Percentiles rank a stretch among this genome's conserved stretches.
Evolutionary conservation across 2,888 invertebrate genomes (phyloP).

Genomic region (Ferrisia virgata): DNA sequence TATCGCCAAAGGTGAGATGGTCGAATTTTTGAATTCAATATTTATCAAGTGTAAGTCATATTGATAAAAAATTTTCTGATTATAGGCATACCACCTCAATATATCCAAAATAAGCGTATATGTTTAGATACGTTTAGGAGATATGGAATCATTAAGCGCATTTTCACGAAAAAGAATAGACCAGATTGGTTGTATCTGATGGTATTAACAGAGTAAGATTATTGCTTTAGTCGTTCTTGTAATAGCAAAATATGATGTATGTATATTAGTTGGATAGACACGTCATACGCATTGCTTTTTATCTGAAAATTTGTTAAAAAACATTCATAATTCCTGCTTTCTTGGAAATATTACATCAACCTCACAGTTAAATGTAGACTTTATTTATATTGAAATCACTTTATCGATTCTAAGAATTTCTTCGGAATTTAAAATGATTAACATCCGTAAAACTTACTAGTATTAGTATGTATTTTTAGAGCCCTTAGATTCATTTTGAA

Average conservation of each 20-base stretch:
- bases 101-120: background rate
- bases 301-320: background rate
- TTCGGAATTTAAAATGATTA: too few relatives aligned
- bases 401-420: too few relatives aligned
- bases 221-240: background rate
- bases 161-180: slow-evolving; percentile 1
- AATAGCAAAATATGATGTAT: too few relatives aligned
- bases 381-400: too few relatives aligned
- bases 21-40: background rate
- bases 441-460: too few relatives aligned
- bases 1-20: background rate
- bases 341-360: background rate
- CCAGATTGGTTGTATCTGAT: slow-evolving; percentile 30
- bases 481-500: background rate
- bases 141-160: slow-evolving; percentile 3
- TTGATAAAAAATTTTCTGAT: background rate
- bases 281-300: background rate
- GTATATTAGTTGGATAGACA: too few relatives aligned
- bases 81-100: slow-evolving; percentile 1
- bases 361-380: background rate
- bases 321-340: background rate
- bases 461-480: too few relatives aligned
- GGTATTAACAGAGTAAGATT: slow-evolving; percentile 7
- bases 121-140: background rate
- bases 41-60: background rate